A percentile compares a stretch with the other conserved stretches of the same genome.
Evolutionary conservation across 2,113 vertebrate species (phyloP).

Genomic region (Syngnathus scovelli): DNA sequence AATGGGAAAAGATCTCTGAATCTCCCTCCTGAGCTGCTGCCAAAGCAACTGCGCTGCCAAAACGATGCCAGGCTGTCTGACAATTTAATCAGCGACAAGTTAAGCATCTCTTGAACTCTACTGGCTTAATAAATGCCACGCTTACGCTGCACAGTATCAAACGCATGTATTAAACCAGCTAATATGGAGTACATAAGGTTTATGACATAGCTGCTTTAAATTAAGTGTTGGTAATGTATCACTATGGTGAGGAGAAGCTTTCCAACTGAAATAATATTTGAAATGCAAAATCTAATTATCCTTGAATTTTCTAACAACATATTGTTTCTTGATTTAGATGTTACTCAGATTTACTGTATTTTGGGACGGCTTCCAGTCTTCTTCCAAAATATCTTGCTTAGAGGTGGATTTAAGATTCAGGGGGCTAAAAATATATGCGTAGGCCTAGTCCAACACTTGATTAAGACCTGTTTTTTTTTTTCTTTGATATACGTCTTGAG

Average conservation of each 20-base stretch:
- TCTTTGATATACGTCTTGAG: neutral
- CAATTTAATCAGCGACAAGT: constrained; percentile 29
- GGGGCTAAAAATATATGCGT: too few relatives aligned
- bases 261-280: too few relatives aligned
- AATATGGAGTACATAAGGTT: neutral
- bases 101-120: neutral
- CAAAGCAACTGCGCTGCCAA: constrained; percentile 38
- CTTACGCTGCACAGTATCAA: neutral
- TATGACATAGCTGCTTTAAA: neutral
- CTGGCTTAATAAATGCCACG: neutral
- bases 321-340: too few relatives aligned
- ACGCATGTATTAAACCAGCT: neutral
- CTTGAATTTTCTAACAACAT: too few relatives aligned
- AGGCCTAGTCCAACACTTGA: neutral
- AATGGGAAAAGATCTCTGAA: constrained; percentile 40
- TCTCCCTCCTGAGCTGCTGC: constrained; percentile 32
- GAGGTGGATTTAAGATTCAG: too few relatives aligned
- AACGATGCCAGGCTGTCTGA: constrained; percentile 39
- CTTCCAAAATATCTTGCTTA: too few relatives aligned
- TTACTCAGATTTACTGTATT: neutral
- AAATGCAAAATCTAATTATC: too few relatives aligned
- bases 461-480: neutral
- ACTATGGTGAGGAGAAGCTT: too few relatives aligned
- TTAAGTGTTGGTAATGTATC: too few relatives aligned
- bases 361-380: neutral